Base-by-base conservation (phyloP, 2,797 vertebrate species). In the Gastrophryne carolinensis region DNA sequence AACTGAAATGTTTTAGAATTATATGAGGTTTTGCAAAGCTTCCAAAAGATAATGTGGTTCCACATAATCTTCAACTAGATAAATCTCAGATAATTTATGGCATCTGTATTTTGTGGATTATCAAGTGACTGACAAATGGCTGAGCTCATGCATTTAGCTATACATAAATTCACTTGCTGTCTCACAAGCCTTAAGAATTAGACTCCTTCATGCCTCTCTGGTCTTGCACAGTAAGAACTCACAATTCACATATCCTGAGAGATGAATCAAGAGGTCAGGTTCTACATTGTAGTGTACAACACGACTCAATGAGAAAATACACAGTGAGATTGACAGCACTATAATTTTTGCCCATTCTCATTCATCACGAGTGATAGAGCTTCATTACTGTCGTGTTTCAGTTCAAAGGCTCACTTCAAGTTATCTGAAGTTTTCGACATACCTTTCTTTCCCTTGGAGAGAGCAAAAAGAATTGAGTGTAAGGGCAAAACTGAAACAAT, bases 401-500 rank as follows among this genome's bases (percentile, higher is more conserved):
- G 53, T 67, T 65, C 63, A 44, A 17, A 65, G 52, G 21, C 61
- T 32, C 17, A 11, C 62, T 73, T 37, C 53, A 75, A 75, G 63
- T 47, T 53, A 66, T 75, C 53, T 57, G 53, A 67, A 50, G 53
- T 58, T 75, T 75, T 26, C 66, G 27, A 44, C 19, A 75, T 66
- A 66, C 37, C 50, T 67, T 75, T 73, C 23, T 65, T 65, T 37
- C 39, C 72, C 11, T 65, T 21, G 19, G 72, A 75, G 72, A 75
- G 58, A 41, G 52, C 72, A 75, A 75, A 66, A 49, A 75, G 63
- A 57, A 67, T 66, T 49, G 52, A 66, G 39, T 58, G 53, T 34
- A 75, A 54, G 67, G 72, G 27, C 72, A 67, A 75, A 75, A 66
- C 52, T 67, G 72, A 52, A 75, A 75, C 63, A 66, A 75, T 75